Conservation (phyloP, 2,797 vertebrate species). For the Spea hammondii region DNA sequence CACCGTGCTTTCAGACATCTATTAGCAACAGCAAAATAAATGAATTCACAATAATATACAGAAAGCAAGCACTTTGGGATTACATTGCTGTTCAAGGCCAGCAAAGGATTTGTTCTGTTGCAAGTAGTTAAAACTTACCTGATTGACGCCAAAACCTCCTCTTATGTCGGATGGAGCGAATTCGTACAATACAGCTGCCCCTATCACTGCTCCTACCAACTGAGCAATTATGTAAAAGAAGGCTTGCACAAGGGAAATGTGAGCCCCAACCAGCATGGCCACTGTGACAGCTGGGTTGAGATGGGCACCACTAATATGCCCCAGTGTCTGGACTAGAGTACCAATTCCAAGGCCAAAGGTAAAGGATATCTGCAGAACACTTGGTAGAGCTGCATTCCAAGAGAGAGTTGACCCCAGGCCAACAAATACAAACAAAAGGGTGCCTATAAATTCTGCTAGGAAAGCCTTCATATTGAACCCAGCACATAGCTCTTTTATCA, state of each 20-base stretch:
- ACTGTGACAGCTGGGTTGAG: conserved; percentile 53
- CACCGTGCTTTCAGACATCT: neutral
- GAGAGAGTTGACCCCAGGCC: conserved; percentile 44
- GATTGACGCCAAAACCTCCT: conserved; percentile 33
- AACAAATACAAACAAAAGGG: conserved; percentile 47
- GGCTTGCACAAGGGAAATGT: conserved; percentile 38
- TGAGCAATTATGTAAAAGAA: conserved; percentile 45
- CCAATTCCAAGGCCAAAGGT: conserved; percentile 50
- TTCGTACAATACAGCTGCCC: conserved; percentile 41
- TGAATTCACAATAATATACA: neutral
- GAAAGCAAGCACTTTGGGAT: neutral
- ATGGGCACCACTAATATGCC: conserved; percentile 53
- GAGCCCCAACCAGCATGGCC: conserved; percentile 39
- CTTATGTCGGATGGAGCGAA: conserved; percentile 17
- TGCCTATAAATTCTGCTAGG: conserved; percentile 43
- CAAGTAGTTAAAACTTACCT: conserved; percentile 24
- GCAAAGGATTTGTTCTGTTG: neutral
- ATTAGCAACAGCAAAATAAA: neutral
- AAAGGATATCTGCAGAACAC: conserved; percentile 43
- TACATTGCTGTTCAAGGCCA: neutral
- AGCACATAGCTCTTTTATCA: conserved; percentile 35
- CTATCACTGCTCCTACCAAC: conserved; percentile 39
- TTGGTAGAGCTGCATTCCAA: conserved; percentile 31
- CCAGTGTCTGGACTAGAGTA: conserved; percentile 43
- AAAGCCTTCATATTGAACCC: conserved; percentile 38